Conservation (phyloP, 2,113 vertebrate genomes). For the Ciconia boyciana region DNA sequence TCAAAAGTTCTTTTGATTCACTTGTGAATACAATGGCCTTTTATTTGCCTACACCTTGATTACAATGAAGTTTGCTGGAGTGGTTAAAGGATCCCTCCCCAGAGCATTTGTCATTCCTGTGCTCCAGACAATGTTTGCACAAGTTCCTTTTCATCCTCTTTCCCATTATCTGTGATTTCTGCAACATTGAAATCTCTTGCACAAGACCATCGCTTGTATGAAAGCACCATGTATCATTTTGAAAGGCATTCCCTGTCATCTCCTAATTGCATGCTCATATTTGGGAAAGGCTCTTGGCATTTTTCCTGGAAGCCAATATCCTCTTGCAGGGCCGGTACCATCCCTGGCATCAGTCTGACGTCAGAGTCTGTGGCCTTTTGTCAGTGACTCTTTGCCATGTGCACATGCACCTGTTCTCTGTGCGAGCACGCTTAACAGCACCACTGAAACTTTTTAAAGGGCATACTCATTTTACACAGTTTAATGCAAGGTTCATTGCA, state of each 20-base stretch:
- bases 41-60: background rate
- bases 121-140: background rate
- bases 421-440: background rate
- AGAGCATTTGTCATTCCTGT: background rate
- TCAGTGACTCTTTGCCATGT: background rate
- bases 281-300: background rate
- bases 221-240: background rate
- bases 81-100: background rate
- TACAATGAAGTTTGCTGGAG: background rate
- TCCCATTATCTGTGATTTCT: background rate
- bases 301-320: background rate
- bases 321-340: fast-evolving
- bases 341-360: background rate
- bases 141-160: background rate
- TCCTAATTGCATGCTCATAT: background rate
- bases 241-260: background rate
- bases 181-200: background rate
- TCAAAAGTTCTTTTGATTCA: background rate
- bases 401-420: background rate
- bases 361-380: background rate
- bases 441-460: background rate
- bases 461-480: background rate
- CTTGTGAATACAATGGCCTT: background rate
- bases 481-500: background rate
- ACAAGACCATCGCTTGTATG: background rate